Evolutionary conservation across 2,797 vertebrate species (phyloP).

Genomic region (Arremon brunneinucha): DNA sequence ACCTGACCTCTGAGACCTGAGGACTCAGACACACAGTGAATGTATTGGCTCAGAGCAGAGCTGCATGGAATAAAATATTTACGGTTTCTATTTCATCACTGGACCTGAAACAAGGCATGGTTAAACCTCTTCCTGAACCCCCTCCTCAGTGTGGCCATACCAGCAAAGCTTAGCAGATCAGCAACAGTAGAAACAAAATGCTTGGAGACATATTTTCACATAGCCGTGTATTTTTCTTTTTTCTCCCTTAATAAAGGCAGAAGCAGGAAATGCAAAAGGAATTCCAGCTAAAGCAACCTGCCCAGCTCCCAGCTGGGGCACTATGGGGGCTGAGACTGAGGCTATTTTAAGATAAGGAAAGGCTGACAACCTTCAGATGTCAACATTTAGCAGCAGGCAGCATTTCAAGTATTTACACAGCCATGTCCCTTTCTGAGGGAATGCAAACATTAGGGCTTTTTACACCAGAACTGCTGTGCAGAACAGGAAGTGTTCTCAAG

Average conservation of each 20-base stretch:
- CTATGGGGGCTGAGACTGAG: not conserved
- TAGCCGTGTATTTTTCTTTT: accelerated
- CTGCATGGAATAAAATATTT: not conserved
- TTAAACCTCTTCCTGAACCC: not conserved
- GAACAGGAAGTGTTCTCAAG: not conserved
- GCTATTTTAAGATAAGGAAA: not conserved
- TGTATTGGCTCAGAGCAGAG: accelerated
- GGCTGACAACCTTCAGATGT: not conserved
- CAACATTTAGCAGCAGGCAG: not conserved
- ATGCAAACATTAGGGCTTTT: not conserved
- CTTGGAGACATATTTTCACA: not conserved
- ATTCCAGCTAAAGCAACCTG: not conserved
- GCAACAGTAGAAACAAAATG: not conserved
- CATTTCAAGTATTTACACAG: conserved; percentile 3
- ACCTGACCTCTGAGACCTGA: accelerated
- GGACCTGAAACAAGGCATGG: accelerated
- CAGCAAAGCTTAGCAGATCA: not conserved
- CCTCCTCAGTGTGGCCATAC: accelerated
- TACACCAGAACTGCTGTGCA: not conserved
- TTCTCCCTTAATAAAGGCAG: not conserved
- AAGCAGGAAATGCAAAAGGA: not conserved
- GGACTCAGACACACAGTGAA: not conserved
- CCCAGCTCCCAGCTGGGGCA: not conserved
- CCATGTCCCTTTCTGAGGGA: not conserved
- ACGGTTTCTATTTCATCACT: not conserved